phyloP scores from a whole-genome alignment of 1,140 invertebrate species.

The Drosophila subobscura region DNA sequence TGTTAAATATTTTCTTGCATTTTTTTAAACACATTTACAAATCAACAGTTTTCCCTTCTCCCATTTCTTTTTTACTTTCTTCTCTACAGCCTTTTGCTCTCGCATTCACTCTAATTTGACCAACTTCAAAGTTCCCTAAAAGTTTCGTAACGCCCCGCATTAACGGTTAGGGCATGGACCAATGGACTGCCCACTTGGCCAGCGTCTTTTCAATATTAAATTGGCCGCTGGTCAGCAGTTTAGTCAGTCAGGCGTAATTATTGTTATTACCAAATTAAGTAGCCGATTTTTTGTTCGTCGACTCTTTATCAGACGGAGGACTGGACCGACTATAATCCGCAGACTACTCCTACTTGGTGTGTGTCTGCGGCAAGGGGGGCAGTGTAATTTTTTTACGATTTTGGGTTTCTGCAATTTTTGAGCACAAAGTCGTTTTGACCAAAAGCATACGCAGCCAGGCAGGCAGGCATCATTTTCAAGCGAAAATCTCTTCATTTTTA shows the following conservation, averaged over 20 bases:
- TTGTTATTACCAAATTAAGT: conserved; percentile 82
- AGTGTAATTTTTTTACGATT: conserved; percentile 68
- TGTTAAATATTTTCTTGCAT: no score
- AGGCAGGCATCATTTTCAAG: conserved; percentile 69
- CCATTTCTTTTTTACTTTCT: conserved; percentile 6
- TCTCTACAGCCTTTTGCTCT: no score
- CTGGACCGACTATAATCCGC: conserved; percentile 58
- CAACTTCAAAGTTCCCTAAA: conserved; percentile 1
- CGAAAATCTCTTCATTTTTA: conserved; percentile 81
- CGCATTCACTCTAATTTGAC: not conserved
- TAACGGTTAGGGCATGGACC: conserved; percentile 46
- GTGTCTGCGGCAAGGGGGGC: conserved; percentile 23
- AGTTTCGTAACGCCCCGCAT: conserved; percentile 7
- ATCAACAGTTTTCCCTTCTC: no score
- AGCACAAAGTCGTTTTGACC: conserved; percentile 75
- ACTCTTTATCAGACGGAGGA: conserved; percentile 64
- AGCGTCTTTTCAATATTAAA: conserved; percentile 56
- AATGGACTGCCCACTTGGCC: conserved; percentile 56
- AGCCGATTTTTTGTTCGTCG: conserved; percentile 72
- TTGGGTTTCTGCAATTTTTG: conserved; percentile 66
- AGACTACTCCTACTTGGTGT: conserved; percentile 56
- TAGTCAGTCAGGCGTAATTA: conserved; percentile 80
- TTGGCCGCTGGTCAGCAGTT: conserved; percentile 71
- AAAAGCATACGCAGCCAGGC: conserved; percentile 45
- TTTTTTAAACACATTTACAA: no score